Percentiles rank a stretch among this genome's conserved stretches.
These are phyloP conservation scores for Hydraecia micacea DNA, from an alignment of 2,888 invertebrate genomes.

Conservation along the genomic window DNA sequence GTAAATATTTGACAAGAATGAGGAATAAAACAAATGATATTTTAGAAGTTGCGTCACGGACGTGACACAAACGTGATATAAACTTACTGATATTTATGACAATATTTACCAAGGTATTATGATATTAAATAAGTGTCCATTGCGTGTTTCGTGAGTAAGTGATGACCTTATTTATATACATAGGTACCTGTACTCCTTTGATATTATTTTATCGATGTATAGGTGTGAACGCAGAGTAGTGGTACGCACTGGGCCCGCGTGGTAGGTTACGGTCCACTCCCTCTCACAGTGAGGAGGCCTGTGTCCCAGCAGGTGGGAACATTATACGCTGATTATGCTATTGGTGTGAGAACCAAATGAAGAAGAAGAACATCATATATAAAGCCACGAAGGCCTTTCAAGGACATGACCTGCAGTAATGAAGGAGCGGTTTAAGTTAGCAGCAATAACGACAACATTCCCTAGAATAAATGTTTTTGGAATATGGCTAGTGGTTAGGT, in stretches of 20 bases:
- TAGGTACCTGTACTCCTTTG: neutral
- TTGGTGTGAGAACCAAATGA: neutral
- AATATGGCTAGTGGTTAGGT: neutral
- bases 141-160: neutral
- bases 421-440: neutral
- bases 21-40: slow-evolving; percentile 4
- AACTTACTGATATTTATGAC: slow-evolving; percentile 11
- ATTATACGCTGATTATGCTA: too few relatives aligned
- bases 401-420: neutral
- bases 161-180: neutral
- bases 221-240: neutral
- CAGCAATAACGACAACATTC: neutral
- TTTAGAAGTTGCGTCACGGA: neutral
- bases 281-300: too few relatives aligned
- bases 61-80: neutral
- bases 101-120: slow-evolving; percentile 23
- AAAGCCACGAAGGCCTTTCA: neutral
- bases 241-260: too few relatives aligned
- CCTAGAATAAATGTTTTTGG: neutral
- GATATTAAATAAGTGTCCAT: neutral
- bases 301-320: too few relatives aligned
- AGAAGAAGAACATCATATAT: neutral
- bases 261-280: too few relatives aligned
- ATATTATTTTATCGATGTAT: neutral
- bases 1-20: slow-evolving; percentile 4